These are phyloP conservation scores for Remorina albescens DNA, from an alignment of 2,797 vertebrate genomes.

Conservation along the genomic window DNA sequence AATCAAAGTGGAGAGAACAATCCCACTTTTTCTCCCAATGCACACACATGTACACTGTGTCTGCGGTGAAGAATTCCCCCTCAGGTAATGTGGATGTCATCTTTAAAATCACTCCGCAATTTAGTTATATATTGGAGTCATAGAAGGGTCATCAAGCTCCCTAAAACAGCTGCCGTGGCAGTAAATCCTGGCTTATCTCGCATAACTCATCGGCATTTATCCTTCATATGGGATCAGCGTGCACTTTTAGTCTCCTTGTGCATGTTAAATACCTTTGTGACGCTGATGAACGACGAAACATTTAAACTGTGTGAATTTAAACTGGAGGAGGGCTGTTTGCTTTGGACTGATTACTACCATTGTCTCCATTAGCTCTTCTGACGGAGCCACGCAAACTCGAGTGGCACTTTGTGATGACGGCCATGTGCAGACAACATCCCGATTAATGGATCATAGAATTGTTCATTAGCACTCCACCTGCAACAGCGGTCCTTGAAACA, in stretches of 20 bases:
- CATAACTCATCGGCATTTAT: constrained; percentile 13
- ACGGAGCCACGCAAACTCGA: constrained; percentile 63
- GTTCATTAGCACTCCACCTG: constrained; percentile 79
- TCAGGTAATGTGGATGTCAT: constrained; percentile 1
- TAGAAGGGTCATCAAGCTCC: neutral
- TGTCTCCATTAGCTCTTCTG: constrained; percentile 73
- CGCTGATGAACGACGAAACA: constrained; percentile 31
- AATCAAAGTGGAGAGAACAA: too few relatives aligned
- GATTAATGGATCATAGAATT: constrained; percentile 79
- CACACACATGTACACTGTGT: too few relatives aligned
- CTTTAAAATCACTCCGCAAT: constrained; percentile 5
- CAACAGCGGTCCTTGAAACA: constrained; percentile 68
- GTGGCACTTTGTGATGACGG: constrained; percentile 67
- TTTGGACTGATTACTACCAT: constrained; percentile 71
- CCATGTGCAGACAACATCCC: constrained; percentile 71
- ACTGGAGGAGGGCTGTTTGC: constrained; percentile 59
- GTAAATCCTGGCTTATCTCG: neutral
- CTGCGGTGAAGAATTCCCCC: neutral
- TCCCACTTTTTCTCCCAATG: too few relatives aligned
- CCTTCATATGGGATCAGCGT: neutral
- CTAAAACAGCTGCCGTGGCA: neutral
- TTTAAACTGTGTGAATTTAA: constrained; percentile 46
- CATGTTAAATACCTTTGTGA: constrained; percentile 26
- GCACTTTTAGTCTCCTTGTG: neutral
- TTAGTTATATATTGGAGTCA: constrained; percentile 20